These are phyloP conservation scores for Andrena trimmerana DNA, from an alignment of 2,888 invertebrate genomes.

Conservation along the genomic window DNA sequence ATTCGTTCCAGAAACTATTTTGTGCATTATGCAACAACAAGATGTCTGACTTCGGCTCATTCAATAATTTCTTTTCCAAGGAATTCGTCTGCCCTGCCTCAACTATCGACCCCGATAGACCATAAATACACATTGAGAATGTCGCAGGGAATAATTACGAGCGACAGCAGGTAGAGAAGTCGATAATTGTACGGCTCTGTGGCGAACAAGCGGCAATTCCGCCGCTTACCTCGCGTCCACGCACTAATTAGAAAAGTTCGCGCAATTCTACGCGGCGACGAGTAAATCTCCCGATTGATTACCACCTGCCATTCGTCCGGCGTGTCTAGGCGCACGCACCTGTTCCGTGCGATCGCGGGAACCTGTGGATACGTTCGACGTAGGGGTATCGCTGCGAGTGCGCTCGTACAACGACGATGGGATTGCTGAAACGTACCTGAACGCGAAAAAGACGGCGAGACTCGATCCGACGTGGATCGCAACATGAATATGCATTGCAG, in stretches of 20 bases:
- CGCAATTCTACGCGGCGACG: slow-evolving; percentile 63
- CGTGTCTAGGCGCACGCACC: slow-evolving; percentile 21
- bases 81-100: slow-evolving; percentile 8
- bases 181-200: slow-evolving; percentile 36
- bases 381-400: slow-evolving; percentile 2
- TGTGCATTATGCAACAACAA: not conserved
- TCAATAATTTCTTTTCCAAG: slow-evolving; percentile 4
- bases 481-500: not conserved
- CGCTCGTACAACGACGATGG: not conserved
- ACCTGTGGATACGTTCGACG: not conserved
- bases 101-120: not conserved
- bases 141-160: slow-evolving; percentile 26
- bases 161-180: not conserved
- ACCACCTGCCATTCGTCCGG: slow-evolving; percentile 76
- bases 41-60: not conserved
- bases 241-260: slow-evolving; percentile 57
- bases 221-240: slow-evolving; percentile 1
- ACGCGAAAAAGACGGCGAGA: not conserved
- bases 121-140: slow-evolving; percentile 21
- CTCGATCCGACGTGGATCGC: not conserved
- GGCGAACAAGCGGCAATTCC: slow-evolving; percentile 14
- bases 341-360: slow-evolving; percentile 16
- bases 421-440: slow-evolving; percentile 21
- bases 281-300: slow-evolving; percentile 80
- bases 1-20: not conserved